Percentiles rank a stretch among this genome's conserved stretches.
Conservation (phyloP, 1,140 invertebrate species). For the Globodera ellingtonae region DNA sequence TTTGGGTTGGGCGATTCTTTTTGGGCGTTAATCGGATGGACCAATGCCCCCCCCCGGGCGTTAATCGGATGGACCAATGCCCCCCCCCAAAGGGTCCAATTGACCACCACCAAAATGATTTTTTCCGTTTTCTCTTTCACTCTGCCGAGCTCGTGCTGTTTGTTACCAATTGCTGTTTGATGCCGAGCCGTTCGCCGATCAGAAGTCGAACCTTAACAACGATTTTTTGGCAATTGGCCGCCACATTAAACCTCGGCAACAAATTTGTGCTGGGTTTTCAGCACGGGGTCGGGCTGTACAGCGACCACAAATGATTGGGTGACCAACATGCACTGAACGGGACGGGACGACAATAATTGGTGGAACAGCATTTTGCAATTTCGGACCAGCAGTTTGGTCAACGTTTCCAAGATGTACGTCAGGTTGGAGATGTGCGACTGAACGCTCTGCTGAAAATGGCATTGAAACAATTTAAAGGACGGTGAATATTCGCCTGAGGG, state of each 20-base stretch:
- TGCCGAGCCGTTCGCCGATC: slow-evolving; percentile 64
- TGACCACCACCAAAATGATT: neutral
- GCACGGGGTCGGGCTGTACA: slow-evolving; percentile 63
- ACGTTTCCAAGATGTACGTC: slow-evolving; percentile 52
- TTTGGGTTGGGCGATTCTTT: too few relatives aligned
- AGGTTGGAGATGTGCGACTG: slow-evolving; percentile 59
- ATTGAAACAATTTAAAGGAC: too few relatives aligned
- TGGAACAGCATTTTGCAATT: neutral
- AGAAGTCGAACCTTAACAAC: slow-evolving; percentile 53
- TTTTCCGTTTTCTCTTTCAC: neutral
- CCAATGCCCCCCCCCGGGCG: too few relatives aligned
- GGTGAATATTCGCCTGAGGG: too few relatives aligned
- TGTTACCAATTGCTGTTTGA: slow-evolving; percentile 59
- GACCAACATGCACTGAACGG: slow-evolving; percentile 55
- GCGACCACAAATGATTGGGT: slow-evolving; percentile 63
- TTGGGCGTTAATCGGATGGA: too few relatives aligned
- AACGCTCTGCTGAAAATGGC: slow-evolving; percentile 33
- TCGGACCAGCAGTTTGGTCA: slow-evolving; percentile 57
- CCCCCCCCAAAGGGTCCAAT: neutral
- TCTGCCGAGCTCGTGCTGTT: neutral
- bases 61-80: too few relatives aligned
- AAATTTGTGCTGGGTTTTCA: slow-evolving; percentile 64
- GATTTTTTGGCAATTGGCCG: slow-evolving; percentile 33
- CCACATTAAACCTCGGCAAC: slow-evolving; percentile 8
- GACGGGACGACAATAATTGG: neutral